Evolutionary conservation across 2,888 invertebrate genomes (phyloP), one percentile per base, ranked within the genome.

Genomic region (Mythimna albipuncta): DNA sequence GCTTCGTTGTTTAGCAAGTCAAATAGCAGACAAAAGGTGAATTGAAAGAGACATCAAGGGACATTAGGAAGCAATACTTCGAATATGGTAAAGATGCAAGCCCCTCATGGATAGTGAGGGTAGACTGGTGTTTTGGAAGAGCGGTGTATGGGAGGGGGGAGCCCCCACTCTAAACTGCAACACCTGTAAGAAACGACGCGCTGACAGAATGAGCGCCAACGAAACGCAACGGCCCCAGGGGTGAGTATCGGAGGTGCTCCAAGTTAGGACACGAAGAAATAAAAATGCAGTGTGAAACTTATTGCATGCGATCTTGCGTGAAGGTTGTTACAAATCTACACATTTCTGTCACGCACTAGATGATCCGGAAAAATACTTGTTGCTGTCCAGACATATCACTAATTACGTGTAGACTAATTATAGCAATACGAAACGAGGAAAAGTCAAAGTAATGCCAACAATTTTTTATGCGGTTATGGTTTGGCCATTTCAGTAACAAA

Each of bases 91-190:
- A 88, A 79, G 66, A 91, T 92, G 90, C 79, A 68, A 79, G 72
- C 85, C 75, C 87, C 89, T 88, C 82, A 96, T 96, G 96, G 96
- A 96, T 89, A 93, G 93, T 91, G 96, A 96, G 85, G 96, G 96
- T 72, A 91, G 94, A 55, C 88, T 96, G 75, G 92, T 95, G 81
- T 95, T 95, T 86, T 96, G 96, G 96, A 95, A 96, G 89, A 92
- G 93, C 54, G 96, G 96, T 66, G 88, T 96, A 78, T 95, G 95
- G 95, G 95, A 94, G 85, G 94, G 93, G 3, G 94, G 91, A 58
- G 94, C 95, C 26, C 96, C 95, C 66, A 95, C 96, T 77, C 89
- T 96, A 58, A 92, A 79, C 84, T 96, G 96, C 84, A 94, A 94
- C 87, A 96, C 95, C 79, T 96, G 96, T 87, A 95, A 94, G 89